A percentile compares a stretch with the other conserved stretches of the same genome.
Conservation (phyloP, 1,140 invertebrate genomes). For the Antheraea mylitta region DNA sequence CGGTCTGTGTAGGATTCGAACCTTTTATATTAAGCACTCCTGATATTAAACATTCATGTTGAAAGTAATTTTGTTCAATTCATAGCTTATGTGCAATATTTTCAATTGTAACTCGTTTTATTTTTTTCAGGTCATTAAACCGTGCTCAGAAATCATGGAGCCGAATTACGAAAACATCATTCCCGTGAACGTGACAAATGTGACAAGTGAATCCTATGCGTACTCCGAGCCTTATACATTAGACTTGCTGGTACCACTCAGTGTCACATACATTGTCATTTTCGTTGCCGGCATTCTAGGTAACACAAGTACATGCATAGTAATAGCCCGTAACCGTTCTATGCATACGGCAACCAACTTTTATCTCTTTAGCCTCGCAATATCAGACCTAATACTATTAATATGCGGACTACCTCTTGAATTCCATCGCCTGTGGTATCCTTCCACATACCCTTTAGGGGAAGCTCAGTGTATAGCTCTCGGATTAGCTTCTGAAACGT, state of each 20-base stretch:
- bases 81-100: no score
- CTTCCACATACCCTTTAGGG: constrained; percentile 87
- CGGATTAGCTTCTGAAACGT: constrained; percentile 89
- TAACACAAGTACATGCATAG: constrained; percentile 91
- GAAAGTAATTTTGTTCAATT: no score
- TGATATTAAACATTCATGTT: no score
- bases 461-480: constrained; percentile 87
- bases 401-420: constrained; percentile 88
- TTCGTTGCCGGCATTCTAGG: constrained; percentile 91
- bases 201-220: constrained; percentile 31
- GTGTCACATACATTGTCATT: constrained; percentile 86
- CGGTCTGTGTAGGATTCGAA: no score
- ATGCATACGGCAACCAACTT: constrained; percentile 93
- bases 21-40: no score
- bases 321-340: constrained; percentile 89
- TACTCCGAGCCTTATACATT: constrained; percentile 71
- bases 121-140: neutral
- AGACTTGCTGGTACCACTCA: constrained; percentile 82
- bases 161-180: constrained; percentile 43
- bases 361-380: constrained; percentile 92
- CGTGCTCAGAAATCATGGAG: constrained; percentile 40
- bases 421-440: constrained; percentile 89
- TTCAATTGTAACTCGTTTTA: neutral
- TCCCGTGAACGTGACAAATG: constrained; percentile 44
- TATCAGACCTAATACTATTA: constrained; percentile 92